Evolutionary conservation across 2,888 invertebrate species (phyloP).

Genomic region (Ariolimax columbianus): DNA sequence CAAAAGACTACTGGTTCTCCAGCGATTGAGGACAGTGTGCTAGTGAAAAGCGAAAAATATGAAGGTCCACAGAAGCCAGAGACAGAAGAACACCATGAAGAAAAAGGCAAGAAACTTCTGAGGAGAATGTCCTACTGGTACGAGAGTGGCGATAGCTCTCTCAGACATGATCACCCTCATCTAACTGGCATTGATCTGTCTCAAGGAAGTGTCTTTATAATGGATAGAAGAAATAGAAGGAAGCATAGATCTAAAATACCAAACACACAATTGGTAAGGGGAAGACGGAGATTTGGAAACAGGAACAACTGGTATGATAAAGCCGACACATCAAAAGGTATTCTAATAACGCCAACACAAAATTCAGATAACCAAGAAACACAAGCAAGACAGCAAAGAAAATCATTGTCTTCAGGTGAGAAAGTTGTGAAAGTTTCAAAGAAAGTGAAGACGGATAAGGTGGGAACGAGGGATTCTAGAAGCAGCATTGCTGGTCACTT

Average conservation of each 20-base stretch:
- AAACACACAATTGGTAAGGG: background rate
- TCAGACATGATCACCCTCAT: background rate
- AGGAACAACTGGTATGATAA: conserved; percentile 30
- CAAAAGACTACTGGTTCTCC: too few species aligned
- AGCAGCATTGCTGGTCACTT: background rate
- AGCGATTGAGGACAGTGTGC: background rate
- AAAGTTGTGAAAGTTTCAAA: background rate
- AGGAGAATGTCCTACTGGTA: too few species aligned
- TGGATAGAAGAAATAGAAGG: background rate
- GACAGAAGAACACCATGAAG: background rate
- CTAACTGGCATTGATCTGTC: background rate
- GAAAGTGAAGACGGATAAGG: background rate
- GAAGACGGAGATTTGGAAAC: conserved; percentile 1
- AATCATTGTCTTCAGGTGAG: background rate
- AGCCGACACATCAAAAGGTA: background rate
- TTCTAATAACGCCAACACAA: background rate
- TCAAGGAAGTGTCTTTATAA: background rate
- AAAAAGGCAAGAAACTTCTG: background rate
- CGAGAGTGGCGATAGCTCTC: background rate
- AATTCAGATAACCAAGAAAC: background rate
- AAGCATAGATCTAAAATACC: background rate
- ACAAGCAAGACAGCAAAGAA: background rate
- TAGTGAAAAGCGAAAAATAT: background rate
- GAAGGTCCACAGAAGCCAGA: background rate
- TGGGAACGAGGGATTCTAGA: background rate